phyloP scores from a whole-genome alignment of 2,888 invertebrate species.

The Lepidochitona cinerea region DNA sequence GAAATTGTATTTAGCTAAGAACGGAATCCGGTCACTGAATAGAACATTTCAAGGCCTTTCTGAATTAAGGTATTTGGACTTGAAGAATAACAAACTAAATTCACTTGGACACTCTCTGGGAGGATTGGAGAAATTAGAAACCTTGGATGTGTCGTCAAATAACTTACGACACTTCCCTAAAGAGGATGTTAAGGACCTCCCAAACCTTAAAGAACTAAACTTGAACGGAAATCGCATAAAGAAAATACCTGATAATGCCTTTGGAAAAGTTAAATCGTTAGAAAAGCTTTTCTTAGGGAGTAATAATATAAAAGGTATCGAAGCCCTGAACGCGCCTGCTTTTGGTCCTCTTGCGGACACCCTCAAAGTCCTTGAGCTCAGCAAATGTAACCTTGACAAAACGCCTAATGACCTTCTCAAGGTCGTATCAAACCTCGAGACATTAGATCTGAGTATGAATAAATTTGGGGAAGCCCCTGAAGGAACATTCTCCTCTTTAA shows the following conservation, averaged over 20 bases:
- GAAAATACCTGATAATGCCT: neutral
- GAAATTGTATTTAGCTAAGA: neutral
- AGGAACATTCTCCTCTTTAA: neutral
- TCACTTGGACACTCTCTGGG: neutral
- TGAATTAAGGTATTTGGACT: neutral
- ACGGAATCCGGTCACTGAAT: neutral
- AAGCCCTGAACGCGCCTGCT: neutral
- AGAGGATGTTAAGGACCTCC: neutral
- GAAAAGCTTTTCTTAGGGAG: neutral
- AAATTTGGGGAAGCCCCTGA: neutral
- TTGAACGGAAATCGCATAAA: neutral
- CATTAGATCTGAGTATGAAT: neutral
- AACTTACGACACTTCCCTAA: neutral
- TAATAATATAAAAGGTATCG: neutral
- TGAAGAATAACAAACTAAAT: neutral
- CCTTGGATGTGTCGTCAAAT: neutral
- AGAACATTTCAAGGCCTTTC: neutral
- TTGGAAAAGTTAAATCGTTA: neutral
- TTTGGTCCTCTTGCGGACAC: neutral
- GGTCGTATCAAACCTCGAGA: neutral
- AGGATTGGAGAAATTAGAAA: neutral
- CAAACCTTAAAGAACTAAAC: neutral
- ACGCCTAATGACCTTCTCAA: neutral
- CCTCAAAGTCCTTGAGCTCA: neutral
- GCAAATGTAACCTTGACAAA: neutral